These are phyloP conservation scores for Diarsia brunnea DNA, from an alignment of 2,888 invertebrate genomes.

Conservation along the genomic window DNA sequence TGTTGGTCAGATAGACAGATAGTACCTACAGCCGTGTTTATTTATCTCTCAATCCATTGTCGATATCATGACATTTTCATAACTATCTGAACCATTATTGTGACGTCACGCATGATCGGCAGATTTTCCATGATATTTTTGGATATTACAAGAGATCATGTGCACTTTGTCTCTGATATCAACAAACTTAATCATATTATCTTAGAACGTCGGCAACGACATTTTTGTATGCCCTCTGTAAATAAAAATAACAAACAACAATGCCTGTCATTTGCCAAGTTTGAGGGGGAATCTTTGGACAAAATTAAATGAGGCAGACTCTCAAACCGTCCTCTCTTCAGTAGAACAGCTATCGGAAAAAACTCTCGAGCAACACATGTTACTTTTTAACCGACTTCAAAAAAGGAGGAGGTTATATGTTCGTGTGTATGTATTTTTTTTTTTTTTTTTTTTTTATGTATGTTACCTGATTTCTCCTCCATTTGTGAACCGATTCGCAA, in stretches of 20 bases:
- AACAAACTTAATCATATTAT: not conserved
- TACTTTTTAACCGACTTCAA: too few species aligned
- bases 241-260: not conserved
- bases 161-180: not conserved
- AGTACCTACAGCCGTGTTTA: not conserved
- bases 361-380: not conserved
- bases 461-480: too few species aligned
- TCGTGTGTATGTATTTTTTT: too few species aligned
- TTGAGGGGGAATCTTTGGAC: not conserved
- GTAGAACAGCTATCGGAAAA: not conserved
- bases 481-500: too few species aligned
- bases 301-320: not conserved
- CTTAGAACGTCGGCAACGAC: not conserved
- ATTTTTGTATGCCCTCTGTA: not conserved
- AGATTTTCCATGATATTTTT: constrained; percentile 33
- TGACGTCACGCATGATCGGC: constrained; percentile 20
- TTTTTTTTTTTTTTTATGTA: too few species aligned
- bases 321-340: not conserved
- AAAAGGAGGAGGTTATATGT: too few species aligned
- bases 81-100: constrained; percentile 8
- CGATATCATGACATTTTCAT: constrained; percentile 40
- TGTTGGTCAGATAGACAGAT: not conserved
- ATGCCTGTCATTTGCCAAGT: not conserved
- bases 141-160: constrained; percentile 16
- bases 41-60: constrained; percentile 39